These are phyloP conservation scores for Maniola hyperantus DNA, from an alignment of 2,888 invertebrate species.

Conservation along the genomic window DNA sequence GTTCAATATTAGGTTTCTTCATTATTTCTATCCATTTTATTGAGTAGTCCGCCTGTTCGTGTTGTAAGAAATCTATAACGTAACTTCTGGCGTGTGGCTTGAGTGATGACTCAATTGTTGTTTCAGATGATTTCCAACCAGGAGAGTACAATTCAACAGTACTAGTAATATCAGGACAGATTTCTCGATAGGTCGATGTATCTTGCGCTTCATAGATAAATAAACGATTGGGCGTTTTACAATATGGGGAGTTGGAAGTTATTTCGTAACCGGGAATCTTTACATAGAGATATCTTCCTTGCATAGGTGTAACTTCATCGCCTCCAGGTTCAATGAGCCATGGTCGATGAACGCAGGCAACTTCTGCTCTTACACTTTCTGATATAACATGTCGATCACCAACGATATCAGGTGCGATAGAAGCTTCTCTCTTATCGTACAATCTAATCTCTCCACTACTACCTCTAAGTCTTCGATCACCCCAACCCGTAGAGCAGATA, in stretches of 20 bases:
- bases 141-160: conserved; percentile 87
- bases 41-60: conserved; percentile 87
- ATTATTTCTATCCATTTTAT: conserved; percentile 91
- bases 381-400: conserved; percentile 78
- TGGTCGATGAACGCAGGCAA: conserved; percentile 87
- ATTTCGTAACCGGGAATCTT: conserved; percentile 86
- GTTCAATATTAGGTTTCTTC: conserved; percentile 82
- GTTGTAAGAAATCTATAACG: conserved; percentile 88
- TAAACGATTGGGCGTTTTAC: conserved; percentile 87
- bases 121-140: conserved; percentile 84
- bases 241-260: conserved; percentile 74
- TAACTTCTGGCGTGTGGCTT: conserved; percentile 86
- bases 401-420: conserved; percentile 69
- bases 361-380: conserved; percentile 79
- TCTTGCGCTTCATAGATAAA: conserved; percentile 88
- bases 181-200: conserved; percentile 83
- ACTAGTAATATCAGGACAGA: conserved; percentile 84
- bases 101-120: conserved; percentile 69
- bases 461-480: conserved; percentile 85
- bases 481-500: conserved; percentile 85
- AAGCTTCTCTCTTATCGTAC: conserved; percentile 82
- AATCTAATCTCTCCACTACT: conserved; percentile 89
- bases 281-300: conserved; percentile 87
- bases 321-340: conserved; percentile 91
- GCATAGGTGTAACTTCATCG: conserved; percentile 83